Conservation (phyloP, 1,140 invertebrate genomes). For the Drosophila subobscura region DNA sequence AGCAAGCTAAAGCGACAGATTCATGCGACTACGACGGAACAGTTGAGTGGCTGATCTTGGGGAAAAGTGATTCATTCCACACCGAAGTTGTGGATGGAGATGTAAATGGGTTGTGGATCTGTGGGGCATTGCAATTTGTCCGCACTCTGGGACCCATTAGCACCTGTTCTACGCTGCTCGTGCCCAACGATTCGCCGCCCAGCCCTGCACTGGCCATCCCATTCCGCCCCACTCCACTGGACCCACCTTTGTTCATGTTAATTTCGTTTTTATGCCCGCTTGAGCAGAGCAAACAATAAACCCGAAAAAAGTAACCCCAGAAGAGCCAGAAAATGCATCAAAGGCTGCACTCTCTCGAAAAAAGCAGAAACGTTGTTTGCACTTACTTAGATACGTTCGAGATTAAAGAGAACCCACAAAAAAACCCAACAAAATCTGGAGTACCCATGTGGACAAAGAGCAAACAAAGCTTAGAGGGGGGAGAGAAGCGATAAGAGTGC, state of each 20-base stretch:
- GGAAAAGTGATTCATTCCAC: constrained; percentile 22
- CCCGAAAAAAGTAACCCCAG: neutral
- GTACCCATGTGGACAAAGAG: constrained; percentile 17
- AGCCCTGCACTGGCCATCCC: neutral
- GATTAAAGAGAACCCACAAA: constrained; percentile 24
- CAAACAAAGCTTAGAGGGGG: constrained; percentile 13
- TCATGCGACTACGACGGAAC: neutral
- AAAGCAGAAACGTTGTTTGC: constrained; percentile 20
- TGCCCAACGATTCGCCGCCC: constrained; percentile 6
- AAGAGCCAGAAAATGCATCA: too few species aligned
- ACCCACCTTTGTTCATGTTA: constrained; percentile 29
- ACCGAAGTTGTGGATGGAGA: neutral
- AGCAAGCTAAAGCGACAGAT: neutral
- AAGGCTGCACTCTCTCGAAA: constrained; percentile 25
- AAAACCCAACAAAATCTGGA: constrained; percentile 29
- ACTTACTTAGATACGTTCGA: constrained; percentile 25
- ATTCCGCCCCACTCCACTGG: neutral
- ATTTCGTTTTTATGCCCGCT: constrained; percentile 30
- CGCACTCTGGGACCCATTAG: constrained; percentile 17
- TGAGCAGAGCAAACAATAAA: constrained; percentile 11
- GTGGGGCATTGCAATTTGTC: too few species aligned
- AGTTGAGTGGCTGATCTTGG: constrained; percentile 10
- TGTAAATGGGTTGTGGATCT: neutral
- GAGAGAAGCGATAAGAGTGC: neutral
- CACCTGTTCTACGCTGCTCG: constrained; percentile 33